Percentiles rank a stretch among this genome's conserved stretches.
Evolutionary conservation across 2,888 invertebrate species (phyloP).

Genomic region (Aproaerema taeniolella): DNA sequence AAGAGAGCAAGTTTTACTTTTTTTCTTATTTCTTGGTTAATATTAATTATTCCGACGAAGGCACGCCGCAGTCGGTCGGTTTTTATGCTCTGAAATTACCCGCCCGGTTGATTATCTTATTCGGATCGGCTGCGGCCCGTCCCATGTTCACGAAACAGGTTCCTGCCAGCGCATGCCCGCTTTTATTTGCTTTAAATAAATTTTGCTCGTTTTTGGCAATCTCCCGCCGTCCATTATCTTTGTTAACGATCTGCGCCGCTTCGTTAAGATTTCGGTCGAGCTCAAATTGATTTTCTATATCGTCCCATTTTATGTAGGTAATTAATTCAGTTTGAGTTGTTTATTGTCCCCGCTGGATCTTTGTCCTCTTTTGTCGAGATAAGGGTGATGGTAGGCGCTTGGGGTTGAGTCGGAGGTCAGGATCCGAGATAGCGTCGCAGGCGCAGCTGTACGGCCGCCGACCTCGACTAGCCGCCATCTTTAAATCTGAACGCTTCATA

Average conservation of each 20-base stretch:
- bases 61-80: slow-evolving; percentile 40
- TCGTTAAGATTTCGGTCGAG: slow-evolving; percentile 66
- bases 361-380: slow-evolving; percentile 68
- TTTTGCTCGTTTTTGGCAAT: slow-evolving; percentile 74
- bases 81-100: slow-evolving; percentile 63
- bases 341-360: slow-evolving; percentile 53
- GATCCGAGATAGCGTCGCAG: slow-evolving; percentile 55
- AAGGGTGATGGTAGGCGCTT: slow-evolving; percentile 48
- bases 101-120: slow-evolving; percentile 69
- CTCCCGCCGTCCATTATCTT: slow-evolving; percentile 60
- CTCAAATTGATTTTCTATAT: slow-evolving; percentile 53
- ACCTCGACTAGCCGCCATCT: slow-evolving; percentile 33
- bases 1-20: slow-evolving; percentile 23
- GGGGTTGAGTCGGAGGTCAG: slow-evolving; percentile 62
- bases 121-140: slow-evolving; percentile 54
- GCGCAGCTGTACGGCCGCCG: slow-evolving; percentile 55
- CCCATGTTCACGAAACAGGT: slow-evolving; percentile 50
- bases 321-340: slow-evolving; percentile 48
- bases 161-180: slow-evolving; percentile 52
- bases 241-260: slow-evolving; percentile 63
- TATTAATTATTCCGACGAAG: slow-evolving; percentile 58
- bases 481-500: slow-evolving; percentile 19
- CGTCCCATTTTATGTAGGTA: slow-evolving; percentile 43
- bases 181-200: slow-evolving; percentile 72
- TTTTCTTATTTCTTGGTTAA: slow-evolving; percentile 37